phyloP scores from a whole-genome alignment of 2,113 vertebrate genomes.

The Platichthys stellatus region DNA sequence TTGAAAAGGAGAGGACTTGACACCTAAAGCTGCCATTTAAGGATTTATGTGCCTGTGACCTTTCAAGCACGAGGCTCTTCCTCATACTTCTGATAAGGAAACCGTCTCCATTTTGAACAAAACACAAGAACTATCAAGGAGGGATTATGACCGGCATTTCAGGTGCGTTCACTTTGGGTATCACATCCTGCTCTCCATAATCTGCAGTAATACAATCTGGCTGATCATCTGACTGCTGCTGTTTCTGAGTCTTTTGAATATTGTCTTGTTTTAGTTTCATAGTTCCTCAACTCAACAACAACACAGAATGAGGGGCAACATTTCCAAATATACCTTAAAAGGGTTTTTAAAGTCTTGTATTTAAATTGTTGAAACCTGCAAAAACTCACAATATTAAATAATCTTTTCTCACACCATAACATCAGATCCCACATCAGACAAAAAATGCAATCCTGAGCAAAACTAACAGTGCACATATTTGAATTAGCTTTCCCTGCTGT shows the following conservation, averaged over 20 bases:
- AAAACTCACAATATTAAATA: not conserved
- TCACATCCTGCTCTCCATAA: not conserved
- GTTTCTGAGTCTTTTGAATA: not conserved
- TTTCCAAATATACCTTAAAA: not conserved
- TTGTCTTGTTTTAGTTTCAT: too few species aligned
- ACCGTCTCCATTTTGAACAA: too few species aligned
- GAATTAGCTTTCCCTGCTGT: not conserved
- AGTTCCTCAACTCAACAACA: too few species aligned
- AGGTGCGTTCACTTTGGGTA: not conserved
- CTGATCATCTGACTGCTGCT: not conserved
- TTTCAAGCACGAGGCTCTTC: too few species aligned
- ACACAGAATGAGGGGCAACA: too few species aligned
- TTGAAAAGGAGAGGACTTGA: too few species aligned
- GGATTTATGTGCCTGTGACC: too few species aligned
- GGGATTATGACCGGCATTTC: not conserved
- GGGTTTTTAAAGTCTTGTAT: too few species aligned
- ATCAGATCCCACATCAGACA: not conserved
- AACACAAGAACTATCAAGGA: too few species aligned
- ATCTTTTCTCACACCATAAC: not conserved
- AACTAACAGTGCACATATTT: not conserved
- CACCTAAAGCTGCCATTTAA: too few species aligned
- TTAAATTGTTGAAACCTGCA: too few species aligned
- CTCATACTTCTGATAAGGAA: too few species aligned
- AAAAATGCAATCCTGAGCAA: not conserved
- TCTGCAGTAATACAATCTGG: not conserved